Evolutionary conservation across 1,140 invertebrate species (phyloP).

Genomic region (Cotesia typhae): DNA sequence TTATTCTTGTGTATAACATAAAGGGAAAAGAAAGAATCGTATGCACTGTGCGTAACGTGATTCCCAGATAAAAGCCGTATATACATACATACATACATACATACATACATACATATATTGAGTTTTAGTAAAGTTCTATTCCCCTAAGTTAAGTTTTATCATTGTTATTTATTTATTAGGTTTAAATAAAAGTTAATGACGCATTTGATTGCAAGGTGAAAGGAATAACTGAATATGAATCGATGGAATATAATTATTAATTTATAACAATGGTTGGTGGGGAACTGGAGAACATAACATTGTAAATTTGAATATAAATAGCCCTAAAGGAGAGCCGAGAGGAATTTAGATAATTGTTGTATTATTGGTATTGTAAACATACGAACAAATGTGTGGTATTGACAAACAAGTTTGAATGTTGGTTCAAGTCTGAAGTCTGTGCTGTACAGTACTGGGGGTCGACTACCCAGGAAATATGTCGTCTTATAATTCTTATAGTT

Average conservation of each 20-base stretch:
- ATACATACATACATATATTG: too few species aligned
- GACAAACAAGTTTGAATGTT: conserved; percentile 11
- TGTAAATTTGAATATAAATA: too few species aligned
- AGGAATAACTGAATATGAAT: neutral
- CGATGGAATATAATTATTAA: too few species aligned
- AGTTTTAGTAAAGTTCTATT: too few species aligned
- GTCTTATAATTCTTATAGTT: neutral
- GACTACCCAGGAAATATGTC: conserved; percentile 35
- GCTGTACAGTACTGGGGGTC: conserved; percentile 6
- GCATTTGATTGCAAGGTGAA: conserved; percentile 19
- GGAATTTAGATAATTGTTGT: too few species aligned
- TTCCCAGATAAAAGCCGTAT: conserved; percentile 29
- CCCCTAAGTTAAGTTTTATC: too few species aligned
- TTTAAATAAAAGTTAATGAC: conserved; percentile 11
- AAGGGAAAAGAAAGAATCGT: neutral
- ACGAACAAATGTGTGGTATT: conserved; percentile 14
- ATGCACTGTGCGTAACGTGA: conserved; percentile 37
- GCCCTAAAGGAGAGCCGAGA: too few species aligned
- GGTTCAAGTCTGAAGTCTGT: neutral
- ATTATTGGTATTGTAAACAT: conserved; percentile 15
- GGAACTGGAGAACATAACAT: too few species aligned
- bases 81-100: too few species aligned
- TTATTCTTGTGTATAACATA: too few species aligned
- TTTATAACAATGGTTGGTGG: too few species aligned
- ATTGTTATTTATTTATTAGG: too few species aligned